Percentiles rank a stretch among this genome's conserved stretches.
Conservation (phyloP, 2,113 vertebrate genomes). For the Vombatus ursinus region DNA sequence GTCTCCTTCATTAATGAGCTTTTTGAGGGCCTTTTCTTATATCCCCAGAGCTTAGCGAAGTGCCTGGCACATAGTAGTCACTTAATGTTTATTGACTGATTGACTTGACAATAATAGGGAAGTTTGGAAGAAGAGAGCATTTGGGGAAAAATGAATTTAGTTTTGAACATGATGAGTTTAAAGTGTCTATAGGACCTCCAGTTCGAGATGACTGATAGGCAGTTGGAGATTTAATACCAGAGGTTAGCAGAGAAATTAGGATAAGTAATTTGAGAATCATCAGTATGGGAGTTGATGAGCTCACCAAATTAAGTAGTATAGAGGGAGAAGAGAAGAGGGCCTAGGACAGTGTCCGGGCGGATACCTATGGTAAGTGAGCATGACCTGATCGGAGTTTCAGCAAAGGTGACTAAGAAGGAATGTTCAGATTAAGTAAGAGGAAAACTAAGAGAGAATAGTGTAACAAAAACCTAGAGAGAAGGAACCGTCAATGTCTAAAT, state of each 20-base stretch:
- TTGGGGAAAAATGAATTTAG: neutral
- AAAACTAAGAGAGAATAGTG: neutral
- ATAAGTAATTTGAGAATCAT: neutral
- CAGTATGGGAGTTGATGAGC: neutral
- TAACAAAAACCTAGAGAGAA: neutral
- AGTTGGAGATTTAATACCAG: neutral
- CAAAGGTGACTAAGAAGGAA: neutral
- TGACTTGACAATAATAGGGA: neutral
- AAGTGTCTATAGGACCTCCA: neutral
- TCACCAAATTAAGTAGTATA: neutral
- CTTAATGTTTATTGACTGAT: neutral
- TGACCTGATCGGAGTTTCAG: neutral
- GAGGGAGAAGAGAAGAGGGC: neutral
- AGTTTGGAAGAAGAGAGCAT: neutral
- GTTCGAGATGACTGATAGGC: neutral
- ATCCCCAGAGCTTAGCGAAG: neutral
- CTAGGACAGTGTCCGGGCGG: neutral
- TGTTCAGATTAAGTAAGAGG: neutral
- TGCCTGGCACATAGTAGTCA: neutral
- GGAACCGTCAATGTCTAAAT: neutral
- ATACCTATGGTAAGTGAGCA: neutral
- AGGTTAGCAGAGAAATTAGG: neutral
- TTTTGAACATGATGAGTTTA: neutral
- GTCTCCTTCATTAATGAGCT: too few relatives aligned
- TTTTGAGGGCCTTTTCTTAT: neutral